Conservation (phyloP, 1,140 invertebrate species). For the Eciton burchellii region DNA sequence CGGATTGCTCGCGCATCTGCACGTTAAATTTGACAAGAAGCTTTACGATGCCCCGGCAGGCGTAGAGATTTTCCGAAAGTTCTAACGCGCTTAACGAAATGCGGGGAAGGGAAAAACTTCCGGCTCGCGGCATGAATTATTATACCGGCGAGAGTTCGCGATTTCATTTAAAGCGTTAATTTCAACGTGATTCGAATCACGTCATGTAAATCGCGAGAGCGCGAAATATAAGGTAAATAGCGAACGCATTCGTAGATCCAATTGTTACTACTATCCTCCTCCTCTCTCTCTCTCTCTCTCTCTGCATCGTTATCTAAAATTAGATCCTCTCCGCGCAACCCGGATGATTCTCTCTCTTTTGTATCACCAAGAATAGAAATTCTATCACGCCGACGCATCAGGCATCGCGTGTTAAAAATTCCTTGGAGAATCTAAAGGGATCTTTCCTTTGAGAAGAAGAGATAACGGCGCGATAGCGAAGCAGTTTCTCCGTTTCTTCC, state of each 20-base stretch:
- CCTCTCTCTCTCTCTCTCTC: background rate
- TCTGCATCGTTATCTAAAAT: slow-evolving; percentile 45
- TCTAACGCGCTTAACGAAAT: background rate
- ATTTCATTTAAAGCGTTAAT: slow-evolving; percentile 3
- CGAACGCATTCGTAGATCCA: slow-evolving; percentile 31
- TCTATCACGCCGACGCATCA: slow-evolving; percentile 40
- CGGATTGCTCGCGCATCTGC: background rate
- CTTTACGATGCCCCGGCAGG: background rate
- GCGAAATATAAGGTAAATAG: slow-evolving; percentile 29
- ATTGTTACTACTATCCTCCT: slow-evolving; percentile 17
- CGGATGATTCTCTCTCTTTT: slow-evolving; percentile 41
- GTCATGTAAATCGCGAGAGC: background rate
- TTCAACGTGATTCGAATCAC: slow-evolving; percentile 33
- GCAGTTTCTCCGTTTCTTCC: background rate
- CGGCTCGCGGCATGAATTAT: background rate
- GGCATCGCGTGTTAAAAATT: slow-evolving; percentile 49
- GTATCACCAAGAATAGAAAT: slow-evolving; percentile 53
- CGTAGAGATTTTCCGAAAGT: background rate
- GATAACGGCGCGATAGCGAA: background rate
- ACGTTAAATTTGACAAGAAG: slow-evolving; percentile 1
- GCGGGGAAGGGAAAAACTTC: background rate
- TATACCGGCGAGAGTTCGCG: background rate
- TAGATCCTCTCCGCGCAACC: slow-evolving; percentile 32
- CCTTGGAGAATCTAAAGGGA: slow-evolving; percentile 28
- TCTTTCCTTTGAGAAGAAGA: background rate